Base-by-base conservation (phyloP, 2,113 vertebrate species). In the Protobothrops flavoviridis region DNA sequence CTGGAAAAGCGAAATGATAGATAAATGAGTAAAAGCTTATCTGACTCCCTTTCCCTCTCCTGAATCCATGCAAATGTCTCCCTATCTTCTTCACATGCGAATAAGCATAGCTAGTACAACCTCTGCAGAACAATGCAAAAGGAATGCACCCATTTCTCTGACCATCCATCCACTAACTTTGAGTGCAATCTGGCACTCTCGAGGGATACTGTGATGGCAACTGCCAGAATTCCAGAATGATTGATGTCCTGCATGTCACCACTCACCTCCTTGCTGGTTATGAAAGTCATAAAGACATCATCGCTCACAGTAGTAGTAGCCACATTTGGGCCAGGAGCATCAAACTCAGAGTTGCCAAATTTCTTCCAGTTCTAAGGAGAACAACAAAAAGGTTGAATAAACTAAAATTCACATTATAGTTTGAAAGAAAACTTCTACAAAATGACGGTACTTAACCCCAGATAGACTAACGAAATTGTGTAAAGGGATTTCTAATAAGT, bases 271-370 rank as follows among this genome's bases (percentile, higher is more conserved):
- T 99, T 99, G 98, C 98, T 99, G 95, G 99, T 99, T 95, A 99
- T 99, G 96, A 99, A 99, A 3, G 98, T 99, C 99, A 99, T 99
- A 94, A 98, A 99, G 59, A 99, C 99, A 0, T 99, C 99, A 1
- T 99, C 99, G 0, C 99, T 99, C 96, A 99, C 99, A 0, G 99
- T 99, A 61, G 99, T 99, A 55, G 99, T 99, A 91, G 99, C 99
- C 93, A 99, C 99, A 10, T 99, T 99, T 0, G 99, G 99, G 0
- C 99, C 99, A 0, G 98, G 98, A 0, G 98, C 97, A 33, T 99
- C 99, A 7, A 97, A 99, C 94, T 99, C 99, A 0, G 99, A 99
- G 95, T 99, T 99, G 8, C 99, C 99, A 59, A 99, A 99, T 91
- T 99, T 99, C 94, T 99, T 99, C 99, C 99, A 99, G 96, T 99